Evolutionary conservation across 2,888 invertebrate species (phyloP), one percentile per base, ranked within the genome.

Genomic region (Kuschelorhynchus macadamiae): DNA sequence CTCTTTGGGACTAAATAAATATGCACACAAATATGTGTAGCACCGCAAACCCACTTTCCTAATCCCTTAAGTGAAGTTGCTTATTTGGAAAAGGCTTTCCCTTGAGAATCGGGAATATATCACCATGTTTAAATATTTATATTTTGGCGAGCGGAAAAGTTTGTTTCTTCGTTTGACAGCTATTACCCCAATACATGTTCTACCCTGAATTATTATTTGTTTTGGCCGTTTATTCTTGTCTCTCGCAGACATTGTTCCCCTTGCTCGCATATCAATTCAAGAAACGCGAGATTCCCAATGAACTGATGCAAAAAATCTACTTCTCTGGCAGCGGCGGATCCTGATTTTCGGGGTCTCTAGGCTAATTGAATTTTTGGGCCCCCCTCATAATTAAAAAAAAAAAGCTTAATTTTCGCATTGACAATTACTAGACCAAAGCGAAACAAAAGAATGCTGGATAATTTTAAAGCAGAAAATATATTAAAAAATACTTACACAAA

Each of bases 161-260:
- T 42, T 42, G 55, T 55, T 53, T 39, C 53, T 41, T 41, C 39
- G 53, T 53, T 55, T 55, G 55, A 55, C 55, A 55, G 42, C 25
- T 59, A 59, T 39, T 47, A 47, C 59, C 59, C 49, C 16, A 59
- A 18, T 39, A 12, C 47, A 14, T 16, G 49, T 59, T 39, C 33
- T 49, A 36, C 25, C 17, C 32, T 49, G 21, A 59, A 39, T 59
- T 59, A 57, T 46, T 57, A 41, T 44, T 46, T 59, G 59, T 59
- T 59, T 59, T 59, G 21, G 41, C 21, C 59, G 33, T 33, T 44
- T 59, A 59, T 47, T 57, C 20, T 57, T 39, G 36, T 36, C 36
- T 36, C 2, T 36, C 11, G 11, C 68, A 39, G 8, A 39, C 52
- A 39, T 50, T 52, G 32, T 52, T 33, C 39, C 52, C 36, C 20